Evolutionary conservation across 2,888 invertebrate species (phyloP), one percentile per base, ranked within the genome.

Genomic region (Drosophila anomalipes): DNA sequence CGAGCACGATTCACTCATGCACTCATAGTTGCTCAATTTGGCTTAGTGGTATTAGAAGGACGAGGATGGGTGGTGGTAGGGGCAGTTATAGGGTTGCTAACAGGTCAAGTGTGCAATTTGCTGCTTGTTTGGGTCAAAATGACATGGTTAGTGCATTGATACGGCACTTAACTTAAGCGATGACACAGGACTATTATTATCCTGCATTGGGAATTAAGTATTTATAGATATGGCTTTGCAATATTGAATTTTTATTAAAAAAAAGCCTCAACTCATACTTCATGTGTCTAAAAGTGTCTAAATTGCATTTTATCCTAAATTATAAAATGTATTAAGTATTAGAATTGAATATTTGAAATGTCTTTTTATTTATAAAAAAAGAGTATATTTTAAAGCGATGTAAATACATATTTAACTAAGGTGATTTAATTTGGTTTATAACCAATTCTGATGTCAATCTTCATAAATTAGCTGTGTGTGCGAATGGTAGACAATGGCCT

Each of bases 41-140:
- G 51, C 49, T 41, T 52, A 51, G 39, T 35, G 22, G 41, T 39
- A 12, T 10, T 49, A 22, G n/a, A 22, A 16, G 22, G 2, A n/a
- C 14, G 28, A 5, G 12, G 1, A 26, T 22, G 26, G 33, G 16
- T 10, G 22, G 7, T 10, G 22, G 39, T 26, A 32, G 37, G 49
- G 12, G 22, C 22, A 61, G 28, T 63, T 77, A 61, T 56, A 35
- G 49, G 63, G 47, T 22, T 66, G 66, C 74, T 58, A 67, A 58
- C 71, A 57, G 74, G 63, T 66, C 71, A 75, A 72, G 73, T 74
- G 77, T 74, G 78, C 75, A 75, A 78, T 74, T 81, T 75, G 70
- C 70, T 56, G 73, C 68, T 75, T 69, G 70, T 70, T 81, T 77
- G 70, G 69, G 65, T 53, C 67, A 49, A 70, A 71, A 80, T 72